These are phyloP conservation scores for Cylloceria caligata DNA, from an alignment of 2,888 invertebrate genomes.

Conservation along the genomic window DNA sequence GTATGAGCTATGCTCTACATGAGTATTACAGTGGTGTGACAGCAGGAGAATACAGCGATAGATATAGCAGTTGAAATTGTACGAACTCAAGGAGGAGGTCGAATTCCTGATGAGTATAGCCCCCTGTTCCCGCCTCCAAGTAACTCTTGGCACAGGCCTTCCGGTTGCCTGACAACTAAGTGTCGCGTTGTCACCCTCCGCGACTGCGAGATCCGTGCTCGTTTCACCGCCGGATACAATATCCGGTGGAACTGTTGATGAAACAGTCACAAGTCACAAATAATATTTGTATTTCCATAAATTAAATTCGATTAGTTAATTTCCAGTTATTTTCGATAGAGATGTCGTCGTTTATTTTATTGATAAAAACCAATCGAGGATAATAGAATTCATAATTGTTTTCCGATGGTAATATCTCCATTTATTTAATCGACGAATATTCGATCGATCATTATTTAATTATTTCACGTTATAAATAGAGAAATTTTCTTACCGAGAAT, in stretches of 20 bases:
- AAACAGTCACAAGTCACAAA: slow-evolving; percentile 30
- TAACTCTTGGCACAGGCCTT: slow-evolving; percentile 86
- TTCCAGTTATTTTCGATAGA: too few relatives aligned
- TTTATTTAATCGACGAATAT: background rate
- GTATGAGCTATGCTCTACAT: slow-evolving; percentile 11
- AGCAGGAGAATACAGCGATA: slow-evolving; percentile 27
- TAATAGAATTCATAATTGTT: background rate
- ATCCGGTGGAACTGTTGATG: slow-evolving; percentile 87
- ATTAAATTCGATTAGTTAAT: background rate
- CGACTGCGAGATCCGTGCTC: slow-evolving; percentile 87
- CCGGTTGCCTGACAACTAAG: slow-evolving; percentile 87
- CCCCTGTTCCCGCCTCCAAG: slow-evolving; percentile 88
- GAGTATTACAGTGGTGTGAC: slow-evolving; percentile 8
- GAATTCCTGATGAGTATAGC: slow-evolving; percentile 85
- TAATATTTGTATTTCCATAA: background rate
- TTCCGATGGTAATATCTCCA: background rate
- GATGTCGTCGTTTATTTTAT: too few relatives aligned
- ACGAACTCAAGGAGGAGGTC: slow-evolving; percentile 72
- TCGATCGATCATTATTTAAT: background rate
- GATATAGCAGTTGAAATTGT: slow-evolving; percentile 52
- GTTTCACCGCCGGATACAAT: slow-evolving; percentile 87
- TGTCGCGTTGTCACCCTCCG: slow-evolving; percentile 88
- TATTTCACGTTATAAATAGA: background rate
- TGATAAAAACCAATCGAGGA: too few relatives aligned
- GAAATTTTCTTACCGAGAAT: slow-evolving; percentile 90